These are phyloP conservation scores for Vidua chalybeata DNA, from an alignment of 2,113 vertebrate species.

Conservation along the genomic window DNA sequence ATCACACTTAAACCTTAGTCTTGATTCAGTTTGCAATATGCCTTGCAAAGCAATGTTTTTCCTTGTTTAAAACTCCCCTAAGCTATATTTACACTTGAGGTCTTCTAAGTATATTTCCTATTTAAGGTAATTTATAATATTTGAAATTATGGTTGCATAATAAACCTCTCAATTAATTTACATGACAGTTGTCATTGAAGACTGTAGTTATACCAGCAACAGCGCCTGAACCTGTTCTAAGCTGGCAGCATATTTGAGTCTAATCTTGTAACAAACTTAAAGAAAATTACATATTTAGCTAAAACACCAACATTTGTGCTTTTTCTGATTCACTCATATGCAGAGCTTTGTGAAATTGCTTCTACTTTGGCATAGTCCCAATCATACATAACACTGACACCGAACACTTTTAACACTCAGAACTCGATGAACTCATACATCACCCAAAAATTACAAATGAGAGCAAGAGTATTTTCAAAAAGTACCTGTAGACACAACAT, in stretches of 20 bases:
- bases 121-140: neutral
- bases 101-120: neutral
- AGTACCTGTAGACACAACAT: constrained; percentile 94
- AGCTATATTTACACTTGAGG: neutral
- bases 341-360: neutral
- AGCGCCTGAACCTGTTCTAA: neutral
- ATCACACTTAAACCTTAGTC: neutral
- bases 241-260: neutral
- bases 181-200: neutral
- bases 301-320: neutral
- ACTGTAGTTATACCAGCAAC: neutral
- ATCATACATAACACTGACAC: neutral
- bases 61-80: neutral
- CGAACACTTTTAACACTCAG: neutral
- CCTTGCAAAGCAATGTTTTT: neutral
- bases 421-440: rapidly evolving
- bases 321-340: neutral
- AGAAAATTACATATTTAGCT: neutral
- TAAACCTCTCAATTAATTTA: neutral
- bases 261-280: neutral
- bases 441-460: neutral
- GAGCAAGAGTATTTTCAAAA: constrained; percentile 27
- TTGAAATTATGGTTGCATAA: neutral
- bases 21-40: neutral
- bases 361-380: neutral